phyloP scores from a whole-genome alignment of 2,888 invertebrate species.

The Bibio marci region DNA sequence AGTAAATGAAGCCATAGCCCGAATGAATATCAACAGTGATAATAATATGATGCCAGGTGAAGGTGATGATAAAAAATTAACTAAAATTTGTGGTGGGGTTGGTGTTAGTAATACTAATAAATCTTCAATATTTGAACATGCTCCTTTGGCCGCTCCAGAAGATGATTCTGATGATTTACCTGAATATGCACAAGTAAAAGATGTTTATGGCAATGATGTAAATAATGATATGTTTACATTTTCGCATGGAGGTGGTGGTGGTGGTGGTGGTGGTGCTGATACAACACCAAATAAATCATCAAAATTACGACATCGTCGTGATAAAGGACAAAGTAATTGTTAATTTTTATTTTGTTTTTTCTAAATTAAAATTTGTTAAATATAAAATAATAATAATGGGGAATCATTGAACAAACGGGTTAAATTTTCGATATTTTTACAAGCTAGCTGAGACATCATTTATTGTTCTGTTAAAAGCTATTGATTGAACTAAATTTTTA shows the following conservation, averaged over 20 bases:
- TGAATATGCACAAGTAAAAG: constrained; percentile 50
- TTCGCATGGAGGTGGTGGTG: constrained; percentile 21
- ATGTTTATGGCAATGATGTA: constrained; percentile 40
- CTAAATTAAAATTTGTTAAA: constrained; percentile 8
- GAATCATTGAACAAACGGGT: too few species aligned
- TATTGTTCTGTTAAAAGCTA: too few species aligned
- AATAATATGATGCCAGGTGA: constrained; percentile 20
- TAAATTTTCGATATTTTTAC: too few species aligned
- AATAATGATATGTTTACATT: constrained; percentile 11
- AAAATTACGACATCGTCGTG: constrained; percentile 39
- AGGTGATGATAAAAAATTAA: constrained; percentile 24
- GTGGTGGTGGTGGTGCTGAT: constrained; percentile 31
- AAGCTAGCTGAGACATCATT: too few species aligned
- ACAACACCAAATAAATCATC: constrained; percentile 38
- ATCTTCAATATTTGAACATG: constrained; percentile 38
- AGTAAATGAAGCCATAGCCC: constrained; percentile 68
- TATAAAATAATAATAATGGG: constrained; percentile 8
- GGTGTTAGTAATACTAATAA: constrained; percentile 11
- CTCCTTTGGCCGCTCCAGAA: constrained; percentile 60
- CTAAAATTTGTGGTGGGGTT: constrained; percentile 4
- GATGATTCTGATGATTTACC: constrained; percentile 48
- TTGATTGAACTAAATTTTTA: too few species aligned
- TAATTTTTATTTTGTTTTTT: too few species aligned
- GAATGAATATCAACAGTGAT: constrained; percentile 45
- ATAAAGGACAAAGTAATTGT: constrained; percentile 43